Evolutionary conservation across 2,888 invertebrate species (phyloP).

Genomic region (Caenorhabditis angaria): DNA sequence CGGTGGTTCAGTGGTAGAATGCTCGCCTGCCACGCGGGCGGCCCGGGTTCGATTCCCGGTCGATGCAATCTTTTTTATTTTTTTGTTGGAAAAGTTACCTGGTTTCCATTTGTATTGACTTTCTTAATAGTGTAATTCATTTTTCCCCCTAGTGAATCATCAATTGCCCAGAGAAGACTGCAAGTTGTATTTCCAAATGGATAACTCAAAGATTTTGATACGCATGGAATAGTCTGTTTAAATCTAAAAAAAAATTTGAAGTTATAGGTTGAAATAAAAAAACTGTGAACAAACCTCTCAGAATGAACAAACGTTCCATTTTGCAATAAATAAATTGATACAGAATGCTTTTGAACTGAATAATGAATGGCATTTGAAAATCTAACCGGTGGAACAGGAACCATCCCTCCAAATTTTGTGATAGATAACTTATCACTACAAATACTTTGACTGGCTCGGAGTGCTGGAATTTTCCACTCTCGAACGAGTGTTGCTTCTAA

Average conservation of each 20-base stretch:
- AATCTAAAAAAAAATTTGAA: slow-evolving; percentile 28
- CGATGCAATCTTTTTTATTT: slow-evolving; percentile 54
- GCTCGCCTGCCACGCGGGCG: slow-evolving; percentile 72
- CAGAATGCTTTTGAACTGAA: not conserved
- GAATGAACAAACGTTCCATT: slow-evolving; percentile 12
- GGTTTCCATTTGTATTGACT: not conserved
- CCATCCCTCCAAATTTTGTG: too few relatives aligned
- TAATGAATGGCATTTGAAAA: slow-evolving; percentile 5
- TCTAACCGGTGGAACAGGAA: slow-evolving; percentile 7
- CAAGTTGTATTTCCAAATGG: slow-evolving; percentile 49
- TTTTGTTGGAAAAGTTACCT: slow-evolving; percentile 8
- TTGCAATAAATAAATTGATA: not conserved
- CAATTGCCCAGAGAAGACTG: slow-evolving; percentile 13
- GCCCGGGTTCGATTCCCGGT: slow-evolving; percentile 71
- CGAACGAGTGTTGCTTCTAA: slow-evolving; percentile 9
- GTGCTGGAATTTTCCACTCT: slow-evolving; percentile 2
- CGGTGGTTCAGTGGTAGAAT: slow-evolving; percentile 72
- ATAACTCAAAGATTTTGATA: slow-evolving; percentile 8
- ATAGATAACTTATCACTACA: too few relatives aligned
- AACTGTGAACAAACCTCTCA: slow-evolving; percentile 11
- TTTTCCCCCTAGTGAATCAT: not conserved
- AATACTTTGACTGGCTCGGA: not conserved
- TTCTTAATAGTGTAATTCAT: not conserved
- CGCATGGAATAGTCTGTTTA: slow-evolving; percentile 26
- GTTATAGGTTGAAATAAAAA: not conserved